phyloP scores from a whole-genome alignment of 2,888 invertebrate genomes.

The Andrena bucephala region DNA sequence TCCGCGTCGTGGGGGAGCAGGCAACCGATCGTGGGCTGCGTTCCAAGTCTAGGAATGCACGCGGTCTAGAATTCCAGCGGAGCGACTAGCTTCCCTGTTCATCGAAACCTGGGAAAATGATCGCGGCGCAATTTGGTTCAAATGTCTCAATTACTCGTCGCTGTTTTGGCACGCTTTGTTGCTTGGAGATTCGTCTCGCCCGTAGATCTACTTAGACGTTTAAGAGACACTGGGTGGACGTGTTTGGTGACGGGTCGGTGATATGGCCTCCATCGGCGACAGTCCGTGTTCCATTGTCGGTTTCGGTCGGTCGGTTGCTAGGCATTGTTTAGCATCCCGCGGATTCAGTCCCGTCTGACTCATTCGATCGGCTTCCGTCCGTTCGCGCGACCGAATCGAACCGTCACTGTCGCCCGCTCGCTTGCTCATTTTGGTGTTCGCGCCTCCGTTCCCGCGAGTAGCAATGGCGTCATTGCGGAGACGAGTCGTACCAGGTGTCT shows the following conservation, averaged over 20 bases:
- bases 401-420: slow-evolving; percentile 34
- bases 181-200: too few species aligned
- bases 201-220: slow-evolving; percentile 4
- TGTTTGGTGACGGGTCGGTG: slow-evolving; percentile 68
- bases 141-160: neutral
- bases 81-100: neutral
- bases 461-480: slow-evolving; percentile 51
- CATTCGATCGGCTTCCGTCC: slow-evolving; percentile 80
- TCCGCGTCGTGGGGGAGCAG: neutral
- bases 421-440: slow-evolving; percentile 59
- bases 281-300: slow-evolving; percentile 77
- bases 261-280: slow-evolving; percentile 72
- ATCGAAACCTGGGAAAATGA: neutral
- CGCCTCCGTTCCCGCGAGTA: slow-evolving; percentile 21
- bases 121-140: neutral
- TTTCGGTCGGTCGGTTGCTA: slow-evolving; percentile 69
- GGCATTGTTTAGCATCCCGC: slow-evolving; percentile 79
- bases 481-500: slow-evolving; percentile 8
- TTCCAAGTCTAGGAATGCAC: slow-evolving; percentile 23
- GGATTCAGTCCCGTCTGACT: slow-evolving; percentile 78
- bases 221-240: slow-evolving; percentile 50
- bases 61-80: slow-evolving; percentile 29
- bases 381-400: slow-evolving; percentile 70
- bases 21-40: slow-evolving; percentile 31
- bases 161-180: too few species aligned